Evolutionary conservation across 2,888 invertebrate genomes (phyloP).

Genomic region (Meta bourneti): DNA sequence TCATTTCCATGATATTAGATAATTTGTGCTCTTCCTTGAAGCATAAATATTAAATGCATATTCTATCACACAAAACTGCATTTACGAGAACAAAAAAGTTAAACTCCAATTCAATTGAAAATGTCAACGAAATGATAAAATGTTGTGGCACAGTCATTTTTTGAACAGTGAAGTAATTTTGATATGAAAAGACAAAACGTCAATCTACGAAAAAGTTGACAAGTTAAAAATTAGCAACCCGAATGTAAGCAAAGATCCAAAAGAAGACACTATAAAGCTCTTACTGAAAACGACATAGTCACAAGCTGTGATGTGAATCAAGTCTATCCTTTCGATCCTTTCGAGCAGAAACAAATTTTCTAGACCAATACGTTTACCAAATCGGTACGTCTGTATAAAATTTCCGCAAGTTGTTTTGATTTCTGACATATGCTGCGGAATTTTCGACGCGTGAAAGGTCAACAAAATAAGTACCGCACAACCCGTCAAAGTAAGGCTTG

Average conservation of each 20-base stretch:
- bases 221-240: neutral
- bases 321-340: neutral
- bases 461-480: neutral
- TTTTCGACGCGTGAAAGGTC: neutral
- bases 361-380: neutral
- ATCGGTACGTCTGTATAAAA: neutral
- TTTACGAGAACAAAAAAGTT: too few species aligned
- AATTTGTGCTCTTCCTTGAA: too few species aligned
- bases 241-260: neutral
- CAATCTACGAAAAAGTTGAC: neutral
- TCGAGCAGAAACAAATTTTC: neutral
- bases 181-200: neutral
- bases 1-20: too few species aligned
- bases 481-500: neutral
- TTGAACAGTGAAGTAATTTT: neutral
- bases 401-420: neutral
- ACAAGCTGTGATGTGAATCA: neutral
- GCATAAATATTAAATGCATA: too few species aligned
- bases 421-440: neutral
- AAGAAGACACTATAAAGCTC: neutral
- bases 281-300: neutral
- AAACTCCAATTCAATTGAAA: too few species aligned
- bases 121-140: neutral
- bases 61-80: too few species aligned
- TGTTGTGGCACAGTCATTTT: neutral